Percentiles rank a stretch among this genome's conserved stretches.
These are phyloP conservation scores for Lepilemur septentrionalis DNA, from an alignment of 2,797 vertebrate genomes.

Conservation along the genomic window DNA sequence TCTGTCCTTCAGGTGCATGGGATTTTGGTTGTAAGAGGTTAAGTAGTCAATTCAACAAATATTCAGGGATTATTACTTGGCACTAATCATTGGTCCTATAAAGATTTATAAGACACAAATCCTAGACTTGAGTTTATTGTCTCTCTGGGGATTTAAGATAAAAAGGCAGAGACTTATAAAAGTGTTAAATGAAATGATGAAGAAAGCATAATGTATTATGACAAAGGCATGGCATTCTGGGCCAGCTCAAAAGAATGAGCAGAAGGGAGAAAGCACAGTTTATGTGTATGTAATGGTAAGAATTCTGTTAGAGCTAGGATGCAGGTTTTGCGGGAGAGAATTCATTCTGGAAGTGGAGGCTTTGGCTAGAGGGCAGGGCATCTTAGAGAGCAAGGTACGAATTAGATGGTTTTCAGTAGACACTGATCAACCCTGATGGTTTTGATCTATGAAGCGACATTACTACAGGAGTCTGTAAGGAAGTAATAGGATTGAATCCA, in stretches of 20 bases:
- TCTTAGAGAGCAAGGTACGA: slow-evolving; percentile 32
- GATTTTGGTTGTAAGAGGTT: slow-evolving; percentile 28
- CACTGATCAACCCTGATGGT: neutral
- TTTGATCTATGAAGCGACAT: slow-evolving; percentile 22
- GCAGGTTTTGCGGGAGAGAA: neutral
- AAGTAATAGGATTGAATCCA: neutral
- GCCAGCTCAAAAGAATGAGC: neutral
- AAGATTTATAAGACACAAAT: neutral
- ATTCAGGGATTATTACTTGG: neutral
- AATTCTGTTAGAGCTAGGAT: neutral
- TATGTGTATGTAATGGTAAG: neutral
- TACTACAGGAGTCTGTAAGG: neutral
- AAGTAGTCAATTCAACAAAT: neutral
- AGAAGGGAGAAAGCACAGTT: neutral
- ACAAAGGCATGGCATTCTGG: neutral
- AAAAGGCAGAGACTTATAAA: neutral
- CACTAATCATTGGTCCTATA: neutral
- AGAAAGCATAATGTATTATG: neutral
- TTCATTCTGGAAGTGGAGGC: slow-evolving; percentile 22
- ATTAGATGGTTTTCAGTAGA: slow-evolving; percentile 33
- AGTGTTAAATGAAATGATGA: slow-evolving; percentile 23
- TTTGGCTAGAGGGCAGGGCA: neutral
- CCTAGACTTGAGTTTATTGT: slow-evolving; percentile 30
- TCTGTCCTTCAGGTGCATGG: neutral
- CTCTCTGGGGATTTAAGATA: neutral